Evolutionary conservation across 2,113 vertebrate species (phyloP), one percentile per base, ranked within the genome.

Genomic region (Cynoglossus semilaevis): DNA sequence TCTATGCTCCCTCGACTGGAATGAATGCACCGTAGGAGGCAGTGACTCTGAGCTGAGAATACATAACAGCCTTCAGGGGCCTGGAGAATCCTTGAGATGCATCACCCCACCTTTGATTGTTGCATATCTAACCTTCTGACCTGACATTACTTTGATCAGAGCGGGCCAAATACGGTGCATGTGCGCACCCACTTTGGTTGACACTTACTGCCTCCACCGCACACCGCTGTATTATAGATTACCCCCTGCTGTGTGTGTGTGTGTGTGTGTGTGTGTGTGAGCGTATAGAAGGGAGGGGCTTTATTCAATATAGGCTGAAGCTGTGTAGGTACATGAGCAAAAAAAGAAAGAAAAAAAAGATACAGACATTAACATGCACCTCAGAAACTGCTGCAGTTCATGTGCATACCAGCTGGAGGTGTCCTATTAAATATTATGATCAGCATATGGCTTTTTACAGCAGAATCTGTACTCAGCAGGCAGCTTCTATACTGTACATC

Each of bases 151-250:
- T 70, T 81, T 85, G 70, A 85, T 88, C 68, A 67, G 59, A 19
- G 29, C 4, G 15, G 59, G n/a, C 55, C 35, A 43, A 41, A 69
- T 51, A 70, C 42, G 48, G 72, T 56, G 42, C 15, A 18, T 46
- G 51, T 65, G 55, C 49, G 63, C 47, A 37, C 40, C 47, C 2
- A 0, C 53, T 62, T 38, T 51, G 43, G 51, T 70, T 70, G 65
- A 63, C 67, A 44, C 63, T 47, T 70, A 38, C 66, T 62, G 62
- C 51, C 52, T 66, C 70, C 38, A 73, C 74, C 72, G 71, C 48
- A 19, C 67, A 34, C 59, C 65, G 53, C 49, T 85, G 76, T 79
- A 88, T 85, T 85, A 87, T 81, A 69, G 69, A 88, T 80, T 35
- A 71, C 57, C 22, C 22, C 22, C 22, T 29, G 38, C 38, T 19